Conservation (phyloP, 2,888 invertebrate genomes). For the Polylopha cassiicola region DNA sequence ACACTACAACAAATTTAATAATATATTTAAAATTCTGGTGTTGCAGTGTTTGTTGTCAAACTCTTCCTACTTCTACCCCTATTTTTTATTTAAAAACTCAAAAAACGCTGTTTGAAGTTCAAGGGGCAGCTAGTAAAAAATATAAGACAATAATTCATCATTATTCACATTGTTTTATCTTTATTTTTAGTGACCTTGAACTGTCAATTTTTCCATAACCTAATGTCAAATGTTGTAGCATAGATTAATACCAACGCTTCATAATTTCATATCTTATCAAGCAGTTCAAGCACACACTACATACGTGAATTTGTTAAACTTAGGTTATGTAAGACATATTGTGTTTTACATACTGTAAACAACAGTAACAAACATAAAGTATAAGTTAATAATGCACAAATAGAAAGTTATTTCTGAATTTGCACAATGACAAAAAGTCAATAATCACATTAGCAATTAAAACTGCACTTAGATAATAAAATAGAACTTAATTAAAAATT, state of each 20-base stretch:
- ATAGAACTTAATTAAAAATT: no score
- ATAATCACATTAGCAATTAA: constrained; percentile 4
- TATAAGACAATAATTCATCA: no score
- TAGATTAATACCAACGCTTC: constrained; percentile 17
- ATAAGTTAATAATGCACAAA: no score
- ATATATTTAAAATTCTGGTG: no score
- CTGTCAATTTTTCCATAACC: constrained; percentile 6
- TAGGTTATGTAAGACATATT: constrained; percentile 21
- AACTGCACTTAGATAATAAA: neutral
- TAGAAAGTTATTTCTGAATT: constrained; percentile 4
- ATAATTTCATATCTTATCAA: constrained; percentile 32
- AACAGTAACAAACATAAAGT: neutral
- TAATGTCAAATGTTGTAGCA: constrained; percentile 19
- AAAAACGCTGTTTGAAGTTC: no score
- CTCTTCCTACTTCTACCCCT: no score
- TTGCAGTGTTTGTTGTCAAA: no score
- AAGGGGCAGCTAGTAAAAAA: no score
- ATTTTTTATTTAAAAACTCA: no score
- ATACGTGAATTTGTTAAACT: constrained; percentile 16
- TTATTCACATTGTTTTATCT: no score
- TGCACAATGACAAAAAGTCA: constrained; percentile 8
- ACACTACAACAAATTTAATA: no score
- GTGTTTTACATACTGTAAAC: neutral
- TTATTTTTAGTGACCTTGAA: neutral
- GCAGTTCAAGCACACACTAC: constrained; percentile 28